phyloP scores from a whole-genome alignment of 2,888 invertebrate genomes.

The Halictus ligatus region DNA sequence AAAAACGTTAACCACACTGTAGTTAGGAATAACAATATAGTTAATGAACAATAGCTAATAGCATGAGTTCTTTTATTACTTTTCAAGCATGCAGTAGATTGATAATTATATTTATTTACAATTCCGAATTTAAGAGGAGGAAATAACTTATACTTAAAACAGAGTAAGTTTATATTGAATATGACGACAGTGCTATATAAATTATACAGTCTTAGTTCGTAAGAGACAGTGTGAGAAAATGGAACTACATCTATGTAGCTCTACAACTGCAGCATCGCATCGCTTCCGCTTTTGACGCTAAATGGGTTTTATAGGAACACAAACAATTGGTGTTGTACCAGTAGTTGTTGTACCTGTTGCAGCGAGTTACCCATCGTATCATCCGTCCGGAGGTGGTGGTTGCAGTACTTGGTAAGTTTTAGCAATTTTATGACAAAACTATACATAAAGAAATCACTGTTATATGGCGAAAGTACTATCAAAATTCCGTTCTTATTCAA shows the following conservation, averaged over 20 bases:
- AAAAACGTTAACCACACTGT: neutral
- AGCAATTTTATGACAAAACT: neutral
- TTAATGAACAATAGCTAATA: neutral
- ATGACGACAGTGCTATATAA: neutral
- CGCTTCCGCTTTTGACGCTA: constrained; percentile 35
- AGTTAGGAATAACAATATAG: neutral
- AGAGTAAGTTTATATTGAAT: neutral
- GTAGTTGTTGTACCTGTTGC: constrained; percentile 56
- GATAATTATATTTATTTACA: neutral
- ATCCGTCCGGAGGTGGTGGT: constrained; percentile 48
- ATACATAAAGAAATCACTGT: too few relatives aligned
- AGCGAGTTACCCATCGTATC: constrained; percentile 39
- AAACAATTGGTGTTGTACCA: constrained; percentile 30
- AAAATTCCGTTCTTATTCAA: too few relatives aligned
- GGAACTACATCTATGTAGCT: neutral
- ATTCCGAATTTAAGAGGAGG: neutral
- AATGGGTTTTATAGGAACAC: constrained; percentile 52
- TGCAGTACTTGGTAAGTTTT: constrained; percentile 63
- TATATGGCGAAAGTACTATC: too few relatives aligned
- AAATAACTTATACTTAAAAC: neutral
- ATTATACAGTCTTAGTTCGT: too few relatives aligned
- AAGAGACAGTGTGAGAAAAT: neutral
- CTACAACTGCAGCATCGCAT: constrained; percentile 9
- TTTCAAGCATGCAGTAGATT: neutral
- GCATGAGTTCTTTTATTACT: neutral